Percentiles rank a stretch among this genome's conserved stretches.
These are phyloP conservation scores for Xyliphius kryptos DNA, from an alignment of 2,113 vertebrate genomes.

Conservation along the genomic window DNA sequence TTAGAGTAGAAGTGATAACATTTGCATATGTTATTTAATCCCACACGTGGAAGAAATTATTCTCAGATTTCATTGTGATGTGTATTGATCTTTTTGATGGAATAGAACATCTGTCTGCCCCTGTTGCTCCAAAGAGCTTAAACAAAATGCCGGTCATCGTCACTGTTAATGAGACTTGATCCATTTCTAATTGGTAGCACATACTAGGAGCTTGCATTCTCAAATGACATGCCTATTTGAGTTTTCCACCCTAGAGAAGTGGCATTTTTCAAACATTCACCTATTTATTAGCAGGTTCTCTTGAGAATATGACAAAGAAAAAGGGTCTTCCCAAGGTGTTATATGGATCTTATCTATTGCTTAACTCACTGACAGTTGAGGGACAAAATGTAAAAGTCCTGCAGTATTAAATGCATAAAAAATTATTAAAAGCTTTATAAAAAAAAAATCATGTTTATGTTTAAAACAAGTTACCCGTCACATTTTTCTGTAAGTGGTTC, in stretches of 20 bases:
- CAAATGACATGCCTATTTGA: slow-evolving; percentile 25
- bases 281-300: slow-evolving; percentile 6
- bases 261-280: slow-evolving; percentile 7
- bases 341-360: no score
- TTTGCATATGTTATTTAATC: slow-evolving; percentile 19
- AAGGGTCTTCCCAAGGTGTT: neutral
- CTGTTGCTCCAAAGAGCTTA: slow-evolving; percentile 42
- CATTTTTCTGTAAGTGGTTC: no score
- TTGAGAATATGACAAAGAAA: slow-evolving; percentile 16
- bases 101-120: slow-evolving; percentile 41
- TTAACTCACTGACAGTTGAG: no score
- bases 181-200: slow-evolving; percentile 48
- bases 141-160: slow-evolving; percentile 48
- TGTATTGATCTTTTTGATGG: slow-evolving; percentile 34
- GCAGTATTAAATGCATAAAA: no score
- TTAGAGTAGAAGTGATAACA: slow-evolving; percentile 31
- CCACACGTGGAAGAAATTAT: slow-evolving; percentile 36
- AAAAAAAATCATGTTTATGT: no score
- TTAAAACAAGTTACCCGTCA: no score
- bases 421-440: no score
- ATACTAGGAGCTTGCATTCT: slow-evolving; percentile 44
- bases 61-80: slow-evolving; percentile 49
- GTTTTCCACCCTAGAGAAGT: slow-evolving; percentile 6
- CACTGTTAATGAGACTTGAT: slow-evolving; percentile 51
- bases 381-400: no score